phyloP scores from a whole-genome alignment of 2,113 vertebrate genomes.

The Rhombomys opimus region DNA sequence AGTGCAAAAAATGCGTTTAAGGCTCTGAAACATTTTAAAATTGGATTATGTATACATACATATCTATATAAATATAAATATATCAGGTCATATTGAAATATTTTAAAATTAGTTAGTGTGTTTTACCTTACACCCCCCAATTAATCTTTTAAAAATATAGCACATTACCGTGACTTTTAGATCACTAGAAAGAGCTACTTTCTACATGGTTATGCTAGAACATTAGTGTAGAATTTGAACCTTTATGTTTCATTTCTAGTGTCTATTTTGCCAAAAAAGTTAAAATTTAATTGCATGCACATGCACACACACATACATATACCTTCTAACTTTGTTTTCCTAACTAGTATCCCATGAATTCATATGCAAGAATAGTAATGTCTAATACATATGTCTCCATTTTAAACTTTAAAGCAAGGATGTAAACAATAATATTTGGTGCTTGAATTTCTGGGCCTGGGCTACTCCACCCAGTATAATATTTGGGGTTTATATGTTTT shows the following conservation, averaged over 20 bases:
- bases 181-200: not conserved
- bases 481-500: fast-evolving
- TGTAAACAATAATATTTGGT: not conserved
- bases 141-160: not conserved
- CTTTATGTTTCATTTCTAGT: not conserved
- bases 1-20: too few species aligned
- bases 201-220: not conserved
- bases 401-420: not conserved
- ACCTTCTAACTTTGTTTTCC: not conserved
- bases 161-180: not conserved
- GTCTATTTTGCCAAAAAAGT: not conserved
- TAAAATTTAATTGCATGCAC: not conserved
- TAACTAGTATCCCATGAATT: not conserved
- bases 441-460: not conserved
- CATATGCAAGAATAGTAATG: not conserved
- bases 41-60: too few species aligned
- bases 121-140: not conserved
- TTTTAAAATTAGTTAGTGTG: not conserved
- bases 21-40: too few species aligned
- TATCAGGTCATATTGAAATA: not conserved
- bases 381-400: not conserved
- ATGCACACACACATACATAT: not conserved
- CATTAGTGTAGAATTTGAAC: not conserved
- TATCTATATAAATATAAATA: too few species aligned
- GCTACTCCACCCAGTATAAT: not conserved